Evolutionary conservation across 2,888 invertebrate genomes (phyloP), one percentile per base, ranked within the genome.

Genomic region (Acleris emargana): DNA sequence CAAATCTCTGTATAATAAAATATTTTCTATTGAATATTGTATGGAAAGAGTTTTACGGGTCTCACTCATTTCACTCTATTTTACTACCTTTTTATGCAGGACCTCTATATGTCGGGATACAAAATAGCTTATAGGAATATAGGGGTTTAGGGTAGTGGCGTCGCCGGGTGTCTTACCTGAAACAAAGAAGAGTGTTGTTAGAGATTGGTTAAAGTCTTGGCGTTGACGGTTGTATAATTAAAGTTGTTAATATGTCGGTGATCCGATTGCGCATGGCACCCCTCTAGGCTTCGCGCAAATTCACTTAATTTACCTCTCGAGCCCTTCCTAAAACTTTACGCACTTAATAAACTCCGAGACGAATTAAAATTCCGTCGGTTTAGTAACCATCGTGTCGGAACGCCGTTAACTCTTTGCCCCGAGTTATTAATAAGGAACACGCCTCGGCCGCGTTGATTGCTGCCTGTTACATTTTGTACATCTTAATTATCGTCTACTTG

Each of bases 11-110:
- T 87, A 86, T 88, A 90, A 88, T 91, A 91, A 91, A 91, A 91
- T 87, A 88, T 89, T 87, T 89, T 87, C 88, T 85, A 91, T 91
- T 91, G 91, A 90, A 91, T 91, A 89, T 90, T 90, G 86, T 84
- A 90, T 88, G 88, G 88, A 89, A 90, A 89, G 84, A 86, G 85
- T 88, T 89, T 89, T 89, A 88, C 81, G 85, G 84, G 80, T 84
- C 81, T 82, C 78, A 86, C 87, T 90, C 88, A 90, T 89, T 90
- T 88, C 80, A 84, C 85, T 86, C 78, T 79, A 83, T 83, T 89
- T 88, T 89, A 89, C 82, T 85, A 82, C 84, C 81, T 87, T 88
- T 88, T 89, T 88, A 86, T 88, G 82, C 83, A 83, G 81, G 82
- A 80, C 82, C 81, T 77, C 75, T 79, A 71, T 76, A 79, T 80